Evolutionary conservation across 2,797 vertebrate genomes (phyloP).

Genomic region (Sebastiscus tertius): DNA sequence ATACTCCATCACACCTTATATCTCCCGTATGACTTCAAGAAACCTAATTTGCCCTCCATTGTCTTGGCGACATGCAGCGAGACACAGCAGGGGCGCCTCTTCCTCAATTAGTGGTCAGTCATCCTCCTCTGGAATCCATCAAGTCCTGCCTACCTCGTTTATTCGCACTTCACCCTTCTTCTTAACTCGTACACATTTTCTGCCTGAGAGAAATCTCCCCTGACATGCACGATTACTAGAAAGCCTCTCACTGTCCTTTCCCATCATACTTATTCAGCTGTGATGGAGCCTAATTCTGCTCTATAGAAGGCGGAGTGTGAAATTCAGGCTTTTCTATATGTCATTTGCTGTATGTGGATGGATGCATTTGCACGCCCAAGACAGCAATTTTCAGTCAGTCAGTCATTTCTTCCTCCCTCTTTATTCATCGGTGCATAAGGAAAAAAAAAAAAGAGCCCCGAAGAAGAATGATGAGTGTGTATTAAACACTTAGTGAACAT

Average conservation of each 20-base stretch:
- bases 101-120: conserved; percentile 80
- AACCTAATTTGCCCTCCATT: conserved; percentile 64
- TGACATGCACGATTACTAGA: conserved; percentile 76
- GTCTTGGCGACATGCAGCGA: conserved; percentile 48
- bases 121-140: conserved; percentile 77
- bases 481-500: conserved; percentile 28
- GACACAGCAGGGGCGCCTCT: conserved; percentile 66
- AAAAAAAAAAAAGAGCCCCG: background rate
- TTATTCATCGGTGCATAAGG: background rate
- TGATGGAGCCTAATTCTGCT: conserved; percentile 75
- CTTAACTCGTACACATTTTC: conserved; percentile 66
- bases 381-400: conserved; percentile 37
- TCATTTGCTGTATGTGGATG: conserved; percentile 42
- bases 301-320: conserved; percentile 55
- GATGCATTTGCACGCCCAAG: conserved; percentile 27
- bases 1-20: conserved; percentile 64
- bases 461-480: conserved; percentile 11
- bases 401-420: background rate
- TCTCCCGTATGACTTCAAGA: conserved; percentile 59
- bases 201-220: conserved; percentile 68
- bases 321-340: conserved; percentile 61
- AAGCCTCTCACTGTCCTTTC: conserved; percentile 75
- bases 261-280: conserved; percentile 78
- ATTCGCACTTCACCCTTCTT: conserved; percentile 64
- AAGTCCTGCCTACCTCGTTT: conserved; percentile 64